Percentiles rank a stretch among this genome's conserved stretches.
Evolutionary conservation across 1,140 invertebrate species (phyloP).

Genomic region (Muscidifurax raptorellus): DNA sequence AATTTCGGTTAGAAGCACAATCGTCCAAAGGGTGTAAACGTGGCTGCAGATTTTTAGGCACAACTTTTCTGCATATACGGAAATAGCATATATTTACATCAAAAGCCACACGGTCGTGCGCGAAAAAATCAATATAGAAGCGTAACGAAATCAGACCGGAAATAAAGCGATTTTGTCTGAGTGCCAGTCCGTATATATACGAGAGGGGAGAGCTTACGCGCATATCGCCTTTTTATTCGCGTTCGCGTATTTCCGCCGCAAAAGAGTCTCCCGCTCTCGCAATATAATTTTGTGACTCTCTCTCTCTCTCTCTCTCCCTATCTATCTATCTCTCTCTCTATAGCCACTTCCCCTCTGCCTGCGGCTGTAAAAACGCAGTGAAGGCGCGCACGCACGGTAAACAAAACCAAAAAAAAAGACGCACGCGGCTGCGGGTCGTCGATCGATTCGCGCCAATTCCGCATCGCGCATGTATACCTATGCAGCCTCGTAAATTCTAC

Average conservation of each 20-base stretch:
- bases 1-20: too few species aligned
- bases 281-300: neutral
- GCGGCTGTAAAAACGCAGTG: neutral
- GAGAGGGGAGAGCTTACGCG: neutral
- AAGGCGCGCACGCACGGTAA: neutral
- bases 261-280: neutral
- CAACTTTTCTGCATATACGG: neutral
- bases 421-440: neutral
- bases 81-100: neutral
- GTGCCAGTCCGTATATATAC: neutral
- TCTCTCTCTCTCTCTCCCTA: neutral
- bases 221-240: neutral
- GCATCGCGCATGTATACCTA: neutral
- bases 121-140: slow-evolving; percentile 5
- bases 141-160: slow-evolving; percentile 5
- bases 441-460: slow-evolving; percentile 14
- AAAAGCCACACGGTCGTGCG: neutral
- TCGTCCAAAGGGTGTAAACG: too few species aligned
- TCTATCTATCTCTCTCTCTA: neutral
- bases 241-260: neutral
- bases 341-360: neutral
- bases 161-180: slow-evolving; percentile 25
- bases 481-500: slow-evolving; percentile 54
- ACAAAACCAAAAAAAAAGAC: neutral
- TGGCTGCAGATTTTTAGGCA: neutral